Percentiles rank a stretch among this genome's conserved stretches.
phyloP scores from a whole-genome alignment of 2,113 vertebrate genomes.

The Sigmodon hispidus region DNA sequence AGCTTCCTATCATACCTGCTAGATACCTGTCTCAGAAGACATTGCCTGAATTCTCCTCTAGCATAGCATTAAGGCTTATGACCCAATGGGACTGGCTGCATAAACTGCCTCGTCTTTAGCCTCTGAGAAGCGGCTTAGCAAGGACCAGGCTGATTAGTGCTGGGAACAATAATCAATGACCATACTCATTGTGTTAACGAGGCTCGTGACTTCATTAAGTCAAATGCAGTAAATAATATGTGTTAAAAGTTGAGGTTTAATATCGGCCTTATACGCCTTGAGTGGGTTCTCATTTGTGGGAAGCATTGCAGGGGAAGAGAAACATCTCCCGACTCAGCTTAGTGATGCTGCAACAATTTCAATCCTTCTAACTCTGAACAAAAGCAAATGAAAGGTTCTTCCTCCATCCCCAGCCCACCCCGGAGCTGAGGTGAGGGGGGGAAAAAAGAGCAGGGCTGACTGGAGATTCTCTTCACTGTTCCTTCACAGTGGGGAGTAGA shows the following conservation, averaged over 20 bases:
- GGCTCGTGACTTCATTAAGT: constrained; percentile 29
- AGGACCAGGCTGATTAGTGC: not conserved
- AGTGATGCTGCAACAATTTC: not conserved
- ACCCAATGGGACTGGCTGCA: not conserved
- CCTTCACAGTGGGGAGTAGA: not conserved
- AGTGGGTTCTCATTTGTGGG: not conserved
- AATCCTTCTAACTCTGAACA: not conserved
- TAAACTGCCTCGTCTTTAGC: not conserved
- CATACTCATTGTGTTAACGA: not conserved
- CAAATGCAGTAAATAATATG: constrained; percentile 35
- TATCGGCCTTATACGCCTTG: constrained; percentile 32
- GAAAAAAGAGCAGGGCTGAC: not conserved
- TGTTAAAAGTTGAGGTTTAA: constrained; percentile 6
- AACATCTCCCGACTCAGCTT: not conserved
- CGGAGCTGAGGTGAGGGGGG: not conserved
- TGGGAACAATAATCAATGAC: not conserved
- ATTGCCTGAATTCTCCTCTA: not conserved
- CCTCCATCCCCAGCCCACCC: constrained; percentile 5
- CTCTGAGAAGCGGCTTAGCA: not conserved
- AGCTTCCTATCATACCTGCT: not conserved
- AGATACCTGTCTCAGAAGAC: not conserved
- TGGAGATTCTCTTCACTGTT: not conserved
- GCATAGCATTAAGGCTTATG: not conserved
- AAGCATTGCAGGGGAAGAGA: not conserved
- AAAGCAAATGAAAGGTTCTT: constrained; percentile 51